Conservation (phyloP, 2,888 invertebrate genomes). For the Herminia tarsipennalis region DNA sequence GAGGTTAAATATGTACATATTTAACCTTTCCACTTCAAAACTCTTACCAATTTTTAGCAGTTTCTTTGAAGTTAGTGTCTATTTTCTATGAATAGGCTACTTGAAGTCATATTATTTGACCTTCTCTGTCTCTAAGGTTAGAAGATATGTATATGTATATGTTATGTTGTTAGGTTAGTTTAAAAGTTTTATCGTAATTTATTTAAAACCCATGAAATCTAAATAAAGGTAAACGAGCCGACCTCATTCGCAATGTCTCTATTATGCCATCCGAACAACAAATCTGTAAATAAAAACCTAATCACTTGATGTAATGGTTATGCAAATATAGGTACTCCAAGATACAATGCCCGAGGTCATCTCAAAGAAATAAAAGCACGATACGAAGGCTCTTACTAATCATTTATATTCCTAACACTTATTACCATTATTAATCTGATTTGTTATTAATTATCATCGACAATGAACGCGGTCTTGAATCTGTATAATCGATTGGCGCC, state of each 20-base stretch:
- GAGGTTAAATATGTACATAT: too few relatives aligned
- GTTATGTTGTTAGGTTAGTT: too few relatives aligned
- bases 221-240: constrained; percentile 22
- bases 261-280: constrained; percentile 23
- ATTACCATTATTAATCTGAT: constrained; percentile 23
- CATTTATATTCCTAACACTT: constrained; percentile 21
- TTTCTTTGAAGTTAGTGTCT: too few relatives aligned
- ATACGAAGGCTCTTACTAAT: constrained; percentile 25
- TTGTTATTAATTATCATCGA: constrained; percentile 37
- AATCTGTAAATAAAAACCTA: constrained; percentile 35
- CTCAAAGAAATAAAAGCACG: constrained; percentile 23
- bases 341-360: constrained; percentile 29
- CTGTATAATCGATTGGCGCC: constrained; percentile 37
- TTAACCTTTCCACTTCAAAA: too few relatives aligned
- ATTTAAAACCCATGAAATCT: constrained; percentile 24
- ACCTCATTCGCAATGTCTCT: constrained; percentile 27
- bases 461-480: constrained; percentile 28
- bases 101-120: too few relatives aligned
- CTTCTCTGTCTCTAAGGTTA: too few relatives aligned
- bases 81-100: too few relatives aligned
- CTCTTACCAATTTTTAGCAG: too few relatives aligned
- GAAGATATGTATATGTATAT: too few relatives aligned
- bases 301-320: constrained; percentile 43
- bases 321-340: constrained; percentile 31
- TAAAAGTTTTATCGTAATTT: background rate